A percentile compares a stretch with the other conserved stretches of the same genome.
Evolutionary conservation across 2,888 invertebrate species (phyloP).

Genomic region (Mechanitis mazaeus): DNA sequence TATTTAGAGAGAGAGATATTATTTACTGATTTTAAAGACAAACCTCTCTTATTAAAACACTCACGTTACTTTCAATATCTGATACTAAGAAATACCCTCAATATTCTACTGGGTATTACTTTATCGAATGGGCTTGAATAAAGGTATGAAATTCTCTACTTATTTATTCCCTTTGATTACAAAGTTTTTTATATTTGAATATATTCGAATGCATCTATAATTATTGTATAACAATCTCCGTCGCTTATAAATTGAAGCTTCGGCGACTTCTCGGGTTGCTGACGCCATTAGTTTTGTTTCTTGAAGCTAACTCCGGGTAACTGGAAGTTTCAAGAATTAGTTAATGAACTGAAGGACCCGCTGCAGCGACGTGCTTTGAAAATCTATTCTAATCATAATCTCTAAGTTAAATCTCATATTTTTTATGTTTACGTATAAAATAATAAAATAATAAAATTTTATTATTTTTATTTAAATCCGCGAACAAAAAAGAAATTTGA

Average conservation of each 20-base stretch:
- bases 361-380: slow-evolving; percentile 21
- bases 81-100: too few relatives aligned
- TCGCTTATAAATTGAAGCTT: slow-evolving; percentile 30
- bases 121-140: too few relatives aligned
- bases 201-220: neutral
- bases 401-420: neutral
- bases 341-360: slow-evolving; percentile 59
- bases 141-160: too few relatives aligned
- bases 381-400: slow-evolving; percentile 18
- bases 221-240: slow-evolving; percentile 24
- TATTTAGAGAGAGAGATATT: too few relatives aligned
- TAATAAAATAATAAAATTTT: neutral
- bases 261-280: slow-evolving; percentile 60
- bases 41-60: too few relatives aligned
- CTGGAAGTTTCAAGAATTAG: slow-evolving; percentile 65
- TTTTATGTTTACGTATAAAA: neutral
- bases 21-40: too few relatives aligned
- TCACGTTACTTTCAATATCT: too few relatives aligned
- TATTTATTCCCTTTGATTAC: too few relatives aligned
- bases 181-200: neutral
- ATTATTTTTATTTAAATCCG: too few relatives aligned
- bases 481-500: too few relatives aligned
- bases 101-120: too few relatives aligned
- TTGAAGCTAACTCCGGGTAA: slow-evolving; percentile 58
- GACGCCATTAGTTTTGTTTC: slow-evolving; percentile 72